Base-by-base conservation (phyloP, 92 coral and sea anemone species). In the Porites lobata region DNA sequence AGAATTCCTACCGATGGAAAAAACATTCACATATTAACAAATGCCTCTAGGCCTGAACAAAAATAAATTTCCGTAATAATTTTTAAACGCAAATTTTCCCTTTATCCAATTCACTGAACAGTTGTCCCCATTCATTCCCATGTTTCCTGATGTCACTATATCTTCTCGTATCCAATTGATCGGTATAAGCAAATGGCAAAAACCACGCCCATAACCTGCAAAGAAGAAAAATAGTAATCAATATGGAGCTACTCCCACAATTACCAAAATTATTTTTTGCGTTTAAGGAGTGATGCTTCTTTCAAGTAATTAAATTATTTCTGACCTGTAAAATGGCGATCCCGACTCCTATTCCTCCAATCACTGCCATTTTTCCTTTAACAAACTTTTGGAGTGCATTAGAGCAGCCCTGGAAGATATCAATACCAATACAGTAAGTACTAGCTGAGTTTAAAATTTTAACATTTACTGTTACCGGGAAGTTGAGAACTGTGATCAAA, bases 271-370 rank as follows among this genome's bases (percentile, higher is more conserved):
- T 6, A 10, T 56, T 10, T 2, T 56, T 56, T 3, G 7, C 47
- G 47, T 38, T 38, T 38, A 38, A 38, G 47, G 47, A 29, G 47
- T 38, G 6, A 38, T 38, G 47, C 47, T 38, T 38, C 47, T 38
- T 38, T 38, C 47, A 38, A 38, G 5, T 38, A 38, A 3, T 38
- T 38, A 4, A 38, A 4, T 38, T 38, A 38, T 4, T 4, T 38
- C 47, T 38, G 7, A 92, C 99, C 98, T 96, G 99, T 50, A 96
- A 90, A 73, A 96, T 92, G 10, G 99, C 99, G 62, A 96, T 96
- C 11, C 99, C 99, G 59, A 96, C 95, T 11, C 99, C 99, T 32
- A 96, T 96, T 72, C 99, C 99, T 67, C 99, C 99, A 71, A 96
- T 89, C 17, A 92, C 93, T 29, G 92, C 85, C 92, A 96, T 94